A percentile compares a stretch with the other conserved stretches of the same genome.
These are phyloP conservation scores for Parapristionchus giblindavisi DNA, from an alignment of 2,888 invertebrate genomes.

Conservation along the genomic window DNA sequence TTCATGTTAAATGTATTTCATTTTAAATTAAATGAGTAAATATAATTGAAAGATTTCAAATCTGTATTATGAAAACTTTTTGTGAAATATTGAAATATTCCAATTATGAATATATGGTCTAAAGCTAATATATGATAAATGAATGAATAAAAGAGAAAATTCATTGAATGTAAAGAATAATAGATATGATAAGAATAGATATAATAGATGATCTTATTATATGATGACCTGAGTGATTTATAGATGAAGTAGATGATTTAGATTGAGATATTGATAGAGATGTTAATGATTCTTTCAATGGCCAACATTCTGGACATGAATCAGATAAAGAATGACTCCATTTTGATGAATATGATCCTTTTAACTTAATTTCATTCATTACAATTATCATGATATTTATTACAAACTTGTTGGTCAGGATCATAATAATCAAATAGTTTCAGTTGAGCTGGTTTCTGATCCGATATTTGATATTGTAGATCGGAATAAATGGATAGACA, in stretches of 20 bases:
- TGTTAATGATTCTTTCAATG: neutral
- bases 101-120: too few species aligned
- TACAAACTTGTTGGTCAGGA: slow-evolving; percentile 72
- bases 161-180: too few species aligned
- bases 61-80: too few species aligned
- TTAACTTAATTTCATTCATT: slow-evolving; percentile 12
- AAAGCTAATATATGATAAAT: too few species aligned
- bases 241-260: neutral
- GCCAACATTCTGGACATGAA: slow-evolving; percentile 24
- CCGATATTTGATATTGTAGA: slow-evolving; percentile 84
- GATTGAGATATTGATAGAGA: slow-evolving; percentile 7
- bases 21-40: too few species aligned
- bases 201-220: neutral
- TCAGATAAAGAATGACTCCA: neutral
- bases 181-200: too few species aligned
- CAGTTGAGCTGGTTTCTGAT: slow-evolving; percentile 86
- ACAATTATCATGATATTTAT: neutral
- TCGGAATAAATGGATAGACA: slow-evolving; percentile 87
- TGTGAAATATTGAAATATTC: too few species aligned
- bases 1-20: too few species aligned
- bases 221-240: neutral
- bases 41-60: too few species aligned
- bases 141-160: too few species aligned
- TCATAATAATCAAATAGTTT: slow-evolving; percentile 90
- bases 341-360: neutral